Percentiles rank a stretch among this genome's conserved stretches.
Evolutionary conservation across 2,888 invertebrate genomes (phyloP).

Genomic region (Catocala sponsa): DNA sequence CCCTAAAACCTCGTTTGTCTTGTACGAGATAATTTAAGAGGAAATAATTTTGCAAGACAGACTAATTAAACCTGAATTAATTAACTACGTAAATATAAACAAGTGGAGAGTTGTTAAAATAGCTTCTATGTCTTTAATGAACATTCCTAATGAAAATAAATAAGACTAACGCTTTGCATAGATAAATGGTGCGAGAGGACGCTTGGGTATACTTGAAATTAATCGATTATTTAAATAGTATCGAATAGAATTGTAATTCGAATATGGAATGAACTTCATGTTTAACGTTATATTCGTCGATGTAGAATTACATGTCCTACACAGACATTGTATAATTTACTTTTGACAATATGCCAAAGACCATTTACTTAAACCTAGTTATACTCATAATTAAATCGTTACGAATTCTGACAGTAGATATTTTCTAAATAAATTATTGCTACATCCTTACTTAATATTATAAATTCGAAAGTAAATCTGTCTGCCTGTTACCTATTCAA

Average conservation of each 20-base stretch:
- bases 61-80: conserved; percentile 75
- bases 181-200: conserved; percentile 7
- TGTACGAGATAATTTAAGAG: conserved; percentile 69
- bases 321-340: no score
- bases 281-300: not conserved
- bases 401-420: no score
- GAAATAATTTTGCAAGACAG: conserved; percentile 69
- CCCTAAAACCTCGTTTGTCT: conserved; percentile 47
- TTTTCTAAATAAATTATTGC: no score
- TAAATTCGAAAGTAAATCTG: no score
- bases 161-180: conserved; percentile 20
- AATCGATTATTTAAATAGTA: conserved; percentile 9
- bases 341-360: no score
- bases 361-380: no score
- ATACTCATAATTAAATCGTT: no score
- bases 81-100: conserved; percentile 72
- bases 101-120: conserved; percentile 60
- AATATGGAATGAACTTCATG: conserved; percentile 1
- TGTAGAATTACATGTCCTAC: not conserved
- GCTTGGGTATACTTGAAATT: not conserved
- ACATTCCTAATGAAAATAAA: conserved; percentile 33
- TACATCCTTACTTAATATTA: no score
- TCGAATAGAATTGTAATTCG: conserved; percentile 18
- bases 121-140: conserved; percentile 48
- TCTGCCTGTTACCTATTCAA: no score